Evolutionary conservation across 64 coral and sea anemone species (phyloP), one percentile per base, ranked within the genome.

Genomic region (Dendronephthya gigantea): DNA sequence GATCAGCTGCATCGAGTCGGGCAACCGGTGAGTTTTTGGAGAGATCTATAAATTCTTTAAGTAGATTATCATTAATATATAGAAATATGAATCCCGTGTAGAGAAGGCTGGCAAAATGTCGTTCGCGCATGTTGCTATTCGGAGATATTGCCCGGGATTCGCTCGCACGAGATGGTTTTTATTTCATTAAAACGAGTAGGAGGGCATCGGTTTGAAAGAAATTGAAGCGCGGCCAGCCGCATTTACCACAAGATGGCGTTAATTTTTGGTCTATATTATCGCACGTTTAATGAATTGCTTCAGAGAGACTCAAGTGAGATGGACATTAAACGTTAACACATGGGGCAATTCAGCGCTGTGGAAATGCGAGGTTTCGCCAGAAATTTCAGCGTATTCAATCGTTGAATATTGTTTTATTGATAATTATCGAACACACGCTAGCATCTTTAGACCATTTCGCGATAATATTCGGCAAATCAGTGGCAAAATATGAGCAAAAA

Each of bases 1-100:
- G 95, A 98, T 89, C 89, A 98, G 70, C 86, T 98, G 84, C 89
- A 98, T 28, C 86, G 95, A 37, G 84, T 98, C 88, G 92, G 95
- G 12, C 88, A 90, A 58, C 84, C 92, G 95, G 95, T 98, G 84
- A 93, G 95, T 92, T 39, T 6, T 23, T 82, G 34, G 32, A 33
- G 36, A 28, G 15, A 36, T 34, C 25, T 62, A 62, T 62, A 27
- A n/a, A 62, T 9, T 62, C 41, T 62, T 62, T 62, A 62, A 62
- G 55, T 62, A 62, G 55, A n/a, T 62, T 62, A 62, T 7, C 19
- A 27, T 62, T 62, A 22, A 45, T 45, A 45, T 27, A 23, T 27
- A 22, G 55, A 62, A 62, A 62, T 62, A 62, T 62, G 19, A n/a
- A 62, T 7, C 55, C 25, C 50, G 50, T 1, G 7, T 9, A 19